Conservation (phyloP, 2,888 invertebrate genomes). For the Laothoe populi region DNA sequence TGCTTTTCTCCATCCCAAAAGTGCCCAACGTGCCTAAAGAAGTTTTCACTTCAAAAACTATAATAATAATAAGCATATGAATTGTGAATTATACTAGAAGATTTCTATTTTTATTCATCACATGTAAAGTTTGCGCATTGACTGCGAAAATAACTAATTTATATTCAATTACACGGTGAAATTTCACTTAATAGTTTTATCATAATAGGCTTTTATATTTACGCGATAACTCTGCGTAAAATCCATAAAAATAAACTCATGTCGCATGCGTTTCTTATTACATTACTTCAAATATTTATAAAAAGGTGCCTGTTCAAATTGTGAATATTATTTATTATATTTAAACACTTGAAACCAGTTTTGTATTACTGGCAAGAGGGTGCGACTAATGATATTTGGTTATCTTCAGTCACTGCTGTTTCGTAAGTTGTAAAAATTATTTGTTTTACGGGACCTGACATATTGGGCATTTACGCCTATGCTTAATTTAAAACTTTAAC, state of each 20-base stretch:
- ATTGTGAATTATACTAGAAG: neutral
- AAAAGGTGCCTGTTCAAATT: slow-evolving; percentile 8
- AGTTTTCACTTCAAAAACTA: neutral
- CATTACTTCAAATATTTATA: slow-evolving; percentile 9
- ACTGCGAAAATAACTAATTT: neutral
- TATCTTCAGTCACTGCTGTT: slow-evolving; percentile 21
- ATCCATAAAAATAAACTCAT: neutral
- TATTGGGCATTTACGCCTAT: neutral
- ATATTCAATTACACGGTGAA: neutral
- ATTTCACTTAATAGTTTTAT: neutral
- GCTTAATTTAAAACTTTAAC: neutral
- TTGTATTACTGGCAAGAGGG: neutral
- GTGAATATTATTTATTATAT: slow-evolving; percentile 21
- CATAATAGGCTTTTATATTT: neutral
- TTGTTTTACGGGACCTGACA: slow-evolving; percentile 8
- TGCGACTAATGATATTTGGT: slow-evolving; percentile 25
- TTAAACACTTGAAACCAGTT: slow-evolving; percentile 21
- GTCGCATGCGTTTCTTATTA: neutral
- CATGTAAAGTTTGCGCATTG: neutral
- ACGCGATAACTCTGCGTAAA: neutral
- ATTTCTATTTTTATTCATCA: neutral
- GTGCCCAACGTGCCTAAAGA: too few species aligned
- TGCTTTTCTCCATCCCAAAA: too few species aligned
- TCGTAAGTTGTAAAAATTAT: slow-evolving; percentile 24
- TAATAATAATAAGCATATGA: too few species aligned